Evolutionary conservation across 2,797 vertebrate genomes (phyloP).

Genomic region (Hapalemur alaotrensis): DNA sequence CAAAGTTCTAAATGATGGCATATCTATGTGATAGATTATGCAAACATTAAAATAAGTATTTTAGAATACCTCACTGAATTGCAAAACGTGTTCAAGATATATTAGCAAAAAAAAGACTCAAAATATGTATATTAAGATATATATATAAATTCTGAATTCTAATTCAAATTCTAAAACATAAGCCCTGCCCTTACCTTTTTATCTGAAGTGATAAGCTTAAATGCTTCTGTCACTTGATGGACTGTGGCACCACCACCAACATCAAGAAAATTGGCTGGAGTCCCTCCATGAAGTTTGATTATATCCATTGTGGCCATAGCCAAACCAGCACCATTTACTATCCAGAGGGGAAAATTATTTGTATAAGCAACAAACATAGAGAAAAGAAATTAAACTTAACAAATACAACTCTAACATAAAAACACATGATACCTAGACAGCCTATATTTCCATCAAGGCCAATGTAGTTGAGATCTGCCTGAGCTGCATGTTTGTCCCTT

Average conservation of each 20-base stretch:
- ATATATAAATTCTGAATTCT: neutral
- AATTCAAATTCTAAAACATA: constrained; percentile 16
- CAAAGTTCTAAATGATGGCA: neutral
- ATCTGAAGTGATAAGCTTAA: constrained; percentile 99
- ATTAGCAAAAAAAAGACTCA: neutral
- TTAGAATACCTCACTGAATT: neutral
- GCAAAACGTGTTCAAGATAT: neutral
- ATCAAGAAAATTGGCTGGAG: constrained; percentile 98
- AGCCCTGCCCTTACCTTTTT: constrained; percentile 89
- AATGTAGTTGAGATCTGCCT: constrained; percentile 96
- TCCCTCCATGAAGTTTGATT: constrained; percentile 98
- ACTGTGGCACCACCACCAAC: constrained; percentile 97
- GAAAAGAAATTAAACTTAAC: neutral
- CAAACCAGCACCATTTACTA: constrained; percentile 98
- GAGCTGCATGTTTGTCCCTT: constrained; percentile 93
- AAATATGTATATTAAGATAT: neutral
- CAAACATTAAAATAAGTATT: constrained; percentile 18
- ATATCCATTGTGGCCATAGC: constrained; percentile 99
- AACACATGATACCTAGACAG: constrained; percentile 89
- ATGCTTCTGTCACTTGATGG: constrained; percentile 98
- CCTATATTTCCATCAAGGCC: constrained; percentile 97
- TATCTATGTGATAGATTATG: neutral
- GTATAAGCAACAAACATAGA: constrained; percentile 56
- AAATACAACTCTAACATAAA: constrained; percentile 16
- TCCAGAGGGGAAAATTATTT: constrained; percentile 54